Conservation (phyloP, 1,140 invertebrate species). For the Coboldia fuscipes region DNA sequence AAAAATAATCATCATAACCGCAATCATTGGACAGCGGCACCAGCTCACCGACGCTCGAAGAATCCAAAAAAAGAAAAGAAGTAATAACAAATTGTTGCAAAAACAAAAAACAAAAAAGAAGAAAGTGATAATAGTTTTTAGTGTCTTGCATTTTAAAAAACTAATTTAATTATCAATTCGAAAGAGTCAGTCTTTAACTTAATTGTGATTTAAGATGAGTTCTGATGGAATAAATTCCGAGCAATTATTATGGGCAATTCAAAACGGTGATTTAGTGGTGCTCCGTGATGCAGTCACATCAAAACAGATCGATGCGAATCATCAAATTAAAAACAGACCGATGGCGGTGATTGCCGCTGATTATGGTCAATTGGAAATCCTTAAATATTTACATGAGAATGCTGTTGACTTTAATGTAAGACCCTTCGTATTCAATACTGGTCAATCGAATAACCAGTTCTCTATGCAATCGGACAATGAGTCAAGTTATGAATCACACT, state of each 20-base stretch:
- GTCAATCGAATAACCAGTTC: background rate
- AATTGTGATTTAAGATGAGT: background rate
- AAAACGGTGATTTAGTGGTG: conserved; percentile 83
- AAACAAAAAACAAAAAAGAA: no score
- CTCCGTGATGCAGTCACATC: conserved; percentile 54
- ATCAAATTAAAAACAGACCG: conserved; percentile 63
- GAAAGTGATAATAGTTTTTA: no score
- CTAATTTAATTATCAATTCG: no score
- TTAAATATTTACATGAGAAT: conserved; percentile 67
- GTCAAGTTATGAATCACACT: background rate
- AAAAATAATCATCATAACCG: no score
- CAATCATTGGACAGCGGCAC: no score
- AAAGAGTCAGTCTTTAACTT: no score
- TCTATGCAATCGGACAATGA: background rate
- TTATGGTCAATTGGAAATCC: conserved; percentile 82
- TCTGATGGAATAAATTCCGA: conserved; percentile 22
- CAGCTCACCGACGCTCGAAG: no score
- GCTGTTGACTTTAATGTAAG: conserved; percentile 87
- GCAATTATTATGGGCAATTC: conserved; percentile 73
- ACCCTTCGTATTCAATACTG: conserved; percentile 7
- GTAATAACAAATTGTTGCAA: no score
- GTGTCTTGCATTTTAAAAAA: no score
- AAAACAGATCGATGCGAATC: conserved; percentile 67
- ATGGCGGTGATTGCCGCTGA: conserved; percentile 84
- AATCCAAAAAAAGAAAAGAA: no score